Base-by-base conservation (phyloP, 1,140 invertebrate genomes). In the Akabosia matsudoensis region DNA sequence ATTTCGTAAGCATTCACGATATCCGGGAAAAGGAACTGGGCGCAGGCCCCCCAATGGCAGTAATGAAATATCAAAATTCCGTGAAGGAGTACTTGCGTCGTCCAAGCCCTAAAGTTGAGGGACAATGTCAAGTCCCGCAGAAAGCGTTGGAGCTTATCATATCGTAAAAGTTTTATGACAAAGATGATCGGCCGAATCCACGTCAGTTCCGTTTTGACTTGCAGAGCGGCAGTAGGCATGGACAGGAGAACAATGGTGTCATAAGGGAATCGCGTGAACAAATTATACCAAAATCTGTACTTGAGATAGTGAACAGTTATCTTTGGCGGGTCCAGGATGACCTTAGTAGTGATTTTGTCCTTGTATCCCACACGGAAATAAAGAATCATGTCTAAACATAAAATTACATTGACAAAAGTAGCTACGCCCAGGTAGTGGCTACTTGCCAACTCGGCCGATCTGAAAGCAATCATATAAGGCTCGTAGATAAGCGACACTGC, bases 11-110 rank as follows among this genome's bases (percentile, higher is more conserved):
- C 67, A 24, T 70, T 70, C 10, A 30, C 14, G 7, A 70, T 22
- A 34, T 70, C 67, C 33, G 67, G 67, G 7, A 70, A 30, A 10
- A 70, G 67, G 24, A 22, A 70, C 24, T 70, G 67, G 67, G 31
- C 13, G 24, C 67, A 70, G 24, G 67, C 67, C 22, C 28, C 33
- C 67, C 67, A 70, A 34, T 70, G 67, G 7, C 7, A 13, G 22
- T 30, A 70, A 34, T 13, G 31, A 10, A 30, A 3, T 16, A 70
- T 30, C 14, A 70, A 24, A 26, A 70, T 26, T 24, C 28, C 67
- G 16, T 33, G 67, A 1, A 33, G 26, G 3, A 30, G 22, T 30
- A 70, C 16, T 34, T 34, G 67, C 16, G 33, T 70, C 16, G 14
- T 16, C 67, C 33, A 70, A 10, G 67, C 28, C 7, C 67, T 70